Conservation (phyloP, 2,888 invertebrate species). For the Trimorus sp. region DNA sequence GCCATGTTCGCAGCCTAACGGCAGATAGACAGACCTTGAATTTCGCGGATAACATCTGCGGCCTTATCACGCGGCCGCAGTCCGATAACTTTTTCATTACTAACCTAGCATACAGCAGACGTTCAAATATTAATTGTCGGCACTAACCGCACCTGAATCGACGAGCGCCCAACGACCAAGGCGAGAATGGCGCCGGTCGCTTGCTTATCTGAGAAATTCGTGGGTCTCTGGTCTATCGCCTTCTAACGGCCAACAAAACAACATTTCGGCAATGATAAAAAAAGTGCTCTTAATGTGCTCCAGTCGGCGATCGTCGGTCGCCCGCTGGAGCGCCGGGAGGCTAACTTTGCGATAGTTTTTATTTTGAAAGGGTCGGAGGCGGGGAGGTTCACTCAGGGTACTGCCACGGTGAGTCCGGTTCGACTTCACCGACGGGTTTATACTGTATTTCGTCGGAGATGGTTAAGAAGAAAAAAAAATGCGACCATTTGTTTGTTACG, state of each 20-base stretch:
- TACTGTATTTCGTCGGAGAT: no score
- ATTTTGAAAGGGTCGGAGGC: background rate
- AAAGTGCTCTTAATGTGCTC: constrained; percentile 32
- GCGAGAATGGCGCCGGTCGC: constrained; percentile 13
- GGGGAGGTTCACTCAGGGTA: background rate
- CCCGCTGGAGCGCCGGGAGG: constrained; percentile 7
- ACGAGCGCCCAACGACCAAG: constrained; percentile 35
- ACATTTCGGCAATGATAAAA: constrained; percentile 23
- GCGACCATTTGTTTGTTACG: background rate
- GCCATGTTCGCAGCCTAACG: constrained; percentile 73
- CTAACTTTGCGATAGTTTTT: background rate
- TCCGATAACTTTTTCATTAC: constrained; percentile 79
- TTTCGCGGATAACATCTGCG: constrained; percentile 81
- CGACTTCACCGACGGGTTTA: background rate
- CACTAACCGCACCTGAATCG: constrained; percentile 78
- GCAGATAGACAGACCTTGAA: constrained; percentile 81
- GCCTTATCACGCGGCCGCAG: constrained; percentile 76
- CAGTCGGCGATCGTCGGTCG: constrained; percentile 34
- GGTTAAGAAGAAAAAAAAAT: no score
- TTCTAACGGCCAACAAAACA: constrained; percentile 41
- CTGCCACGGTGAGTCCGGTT: constrained; percentile 47
- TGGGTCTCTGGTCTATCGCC: constrained; percentile 43
- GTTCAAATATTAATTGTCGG: constrained; percentile 80
- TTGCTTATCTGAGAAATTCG: constrained; percentile 46
- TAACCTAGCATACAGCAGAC: constrained; percentile 81